Percentiles rank a stretch among this genome's conserved stretches.
Evolutionary conservation across 2,888 invertebrate genomes (phyloP).

Genomic region (Glomeris marginata): DNA sequence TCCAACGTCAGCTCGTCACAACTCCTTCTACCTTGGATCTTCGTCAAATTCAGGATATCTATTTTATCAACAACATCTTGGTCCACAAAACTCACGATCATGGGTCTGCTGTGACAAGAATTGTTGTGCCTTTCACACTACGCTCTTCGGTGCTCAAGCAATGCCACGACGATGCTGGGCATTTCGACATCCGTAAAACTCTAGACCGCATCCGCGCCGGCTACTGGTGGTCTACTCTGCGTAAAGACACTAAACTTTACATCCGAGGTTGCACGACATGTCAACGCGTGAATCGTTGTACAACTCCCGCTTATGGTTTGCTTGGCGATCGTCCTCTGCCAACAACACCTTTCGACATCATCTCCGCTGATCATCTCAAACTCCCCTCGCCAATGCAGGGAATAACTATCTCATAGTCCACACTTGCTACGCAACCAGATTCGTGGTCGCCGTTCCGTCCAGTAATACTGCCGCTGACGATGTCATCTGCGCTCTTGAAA

Average conservation of each 20-base stretch:
- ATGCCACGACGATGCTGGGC: conserved; percentile 4
- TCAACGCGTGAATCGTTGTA: neutral
- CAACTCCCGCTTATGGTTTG: neutral
- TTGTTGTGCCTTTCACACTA: neutral
- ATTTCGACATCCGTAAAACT: conserved; percentile 5
- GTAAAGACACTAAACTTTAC: neutral
- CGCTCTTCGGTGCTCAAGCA: neutral
- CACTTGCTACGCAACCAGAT: neutral
- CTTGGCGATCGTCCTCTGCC: neutral
- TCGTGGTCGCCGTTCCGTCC: neutral
- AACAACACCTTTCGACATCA: neutral
- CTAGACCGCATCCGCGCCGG: neutral
- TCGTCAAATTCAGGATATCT: neutral
- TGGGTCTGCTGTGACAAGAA: neutral
- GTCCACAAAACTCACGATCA: neutral
- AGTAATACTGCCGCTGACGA: neutral
- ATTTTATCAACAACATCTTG: neutral
- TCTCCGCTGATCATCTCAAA: neutral
- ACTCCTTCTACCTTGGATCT: too few species aligned
- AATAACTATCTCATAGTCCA: neutral
- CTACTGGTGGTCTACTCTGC: conserved; percentile 3
- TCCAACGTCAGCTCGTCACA: too few species aligned
- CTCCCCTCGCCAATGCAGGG: neutral
- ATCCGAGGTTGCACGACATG: neutral
- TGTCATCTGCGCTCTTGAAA: neutral